phyloP scores from a whole-genome alignment of 2,113 vertebrate species.

The Melanerpes aurifrons region DNA sequence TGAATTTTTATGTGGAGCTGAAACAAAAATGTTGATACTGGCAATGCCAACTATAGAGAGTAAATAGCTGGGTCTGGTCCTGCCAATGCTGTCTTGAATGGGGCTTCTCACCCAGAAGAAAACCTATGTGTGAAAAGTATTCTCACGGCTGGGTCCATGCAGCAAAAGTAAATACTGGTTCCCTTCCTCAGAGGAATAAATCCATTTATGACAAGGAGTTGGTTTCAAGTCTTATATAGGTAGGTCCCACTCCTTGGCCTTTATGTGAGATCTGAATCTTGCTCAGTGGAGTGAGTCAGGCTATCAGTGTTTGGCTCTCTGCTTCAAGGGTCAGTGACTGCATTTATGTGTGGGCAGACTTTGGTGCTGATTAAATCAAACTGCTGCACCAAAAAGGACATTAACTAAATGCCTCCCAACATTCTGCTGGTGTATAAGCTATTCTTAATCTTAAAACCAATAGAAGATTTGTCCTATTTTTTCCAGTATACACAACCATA shows the following conservation, averaged over 20 bases:
- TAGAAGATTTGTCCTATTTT: neutral
- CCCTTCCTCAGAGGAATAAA: slow-evolving; percentile 13
- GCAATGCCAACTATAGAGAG: slow-evolving; percentile 37
- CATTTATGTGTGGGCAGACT: slow-evolving; percentile 26
- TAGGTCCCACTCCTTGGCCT: neutral
- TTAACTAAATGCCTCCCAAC: slow-evolving; percentile 27
- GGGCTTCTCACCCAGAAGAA: slow-evolving; percentile 54
- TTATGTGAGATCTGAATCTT: slow-evolving; percentile 1
- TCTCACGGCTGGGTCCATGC: neutral
- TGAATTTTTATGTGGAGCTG: slow-evolving; percentile 66
- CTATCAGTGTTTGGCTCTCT: neutral
- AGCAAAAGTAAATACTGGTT: slow-evolving; percentile 15
- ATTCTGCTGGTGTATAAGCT: neutral
- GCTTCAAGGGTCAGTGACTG: slow-evolving; percentile 31
- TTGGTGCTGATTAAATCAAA: slow-evolving; percentile 46
- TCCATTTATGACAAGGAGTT: neutral
- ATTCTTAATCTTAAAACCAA: slow-evolving; percentile 13
- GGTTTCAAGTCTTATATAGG: neutral
- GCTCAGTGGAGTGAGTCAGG: neutral
- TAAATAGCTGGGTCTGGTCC: slow-evolving; percentile 57
- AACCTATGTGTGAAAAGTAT: slow-evolving; percentile 43
- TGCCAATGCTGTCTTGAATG: slow-evolving; percentile 60
- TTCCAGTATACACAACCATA: neutral
- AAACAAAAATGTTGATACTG: slow-evolving; percentile 71
- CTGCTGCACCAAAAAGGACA: slow-evolving; percentile 2